A percentile compares a stretch with the other conserved stretches of the same genome.
These are phyloP conservation scores for Plumapathes pennacea DNA, from an alignment of 92 coral and sea anemone genomes.

Conservation along the genomic window DNA sequence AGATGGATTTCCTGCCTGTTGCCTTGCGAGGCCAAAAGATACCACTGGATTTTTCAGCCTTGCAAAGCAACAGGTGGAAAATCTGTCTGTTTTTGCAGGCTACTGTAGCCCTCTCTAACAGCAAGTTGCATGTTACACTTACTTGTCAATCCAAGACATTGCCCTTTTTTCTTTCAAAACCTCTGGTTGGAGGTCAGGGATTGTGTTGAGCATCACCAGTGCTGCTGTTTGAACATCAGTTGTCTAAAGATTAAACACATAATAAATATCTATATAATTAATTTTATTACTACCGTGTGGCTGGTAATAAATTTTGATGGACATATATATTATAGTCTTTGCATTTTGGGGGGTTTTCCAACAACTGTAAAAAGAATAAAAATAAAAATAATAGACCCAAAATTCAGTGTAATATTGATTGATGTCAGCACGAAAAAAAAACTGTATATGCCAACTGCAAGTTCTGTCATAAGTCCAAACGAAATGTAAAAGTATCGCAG, in stretches of 20 bases:
- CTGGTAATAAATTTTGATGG: too few relatives aligned
- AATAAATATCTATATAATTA: too few relatives aligned
- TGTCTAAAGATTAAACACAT: constrained; percentile 79
- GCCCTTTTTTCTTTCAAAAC: constrained; percentile 73
- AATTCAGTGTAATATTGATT: too few relatives aligned
- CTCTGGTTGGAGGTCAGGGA: constrained; percentile 69
- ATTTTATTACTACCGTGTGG: too few relatives aligned
- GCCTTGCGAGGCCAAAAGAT: background rate
- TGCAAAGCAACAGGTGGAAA: background rate
- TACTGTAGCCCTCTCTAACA: background rate
- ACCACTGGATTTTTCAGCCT: background rate
- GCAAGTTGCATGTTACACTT: background rate
- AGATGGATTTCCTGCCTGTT: too few relatives aligned
- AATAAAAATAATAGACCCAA: too few relatives aligned
- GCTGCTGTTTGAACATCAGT: constrained; percentile 96
- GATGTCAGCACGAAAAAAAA: background rate
- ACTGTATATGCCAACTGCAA: too few relatives aligned
- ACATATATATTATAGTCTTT: too few relatives aligned
- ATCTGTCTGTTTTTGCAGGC: background rate
- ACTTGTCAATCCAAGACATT: constrained; percentile 90
- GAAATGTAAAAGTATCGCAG: too few relatives aligned
- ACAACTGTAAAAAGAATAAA: too few relatives aligned
- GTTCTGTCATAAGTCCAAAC: too few relatives aligned
- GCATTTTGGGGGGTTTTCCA: too few relatives aligned
- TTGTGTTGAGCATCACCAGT: constrained; percentile 75